Percentiles rank a stretch among this genome's conserved stretches.
Evolutionary conservation across 2,797 vertebrate genomes (phyloP).

Genomic region (Spheniscus humboldti): DNA sequence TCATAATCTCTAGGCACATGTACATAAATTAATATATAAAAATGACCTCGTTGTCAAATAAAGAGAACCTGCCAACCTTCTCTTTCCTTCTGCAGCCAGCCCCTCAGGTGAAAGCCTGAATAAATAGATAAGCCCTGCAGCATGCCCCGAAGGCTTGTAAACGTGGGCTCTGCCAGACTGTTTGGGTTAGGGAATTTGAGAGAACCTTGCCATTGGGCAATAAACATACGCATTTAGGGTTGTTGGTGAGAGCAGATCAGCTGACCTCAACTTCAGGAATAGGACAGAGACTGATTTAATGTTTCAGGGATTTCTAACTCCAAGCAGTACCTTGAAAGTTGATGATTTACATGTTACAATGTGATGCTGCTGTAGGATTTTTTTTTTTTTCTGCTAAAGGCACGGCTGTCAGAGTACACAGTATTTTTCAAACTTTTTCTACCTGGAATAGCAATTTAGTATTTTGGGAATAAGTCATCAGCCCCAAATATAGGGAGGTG

Average conservation of each 20-base stretch:
- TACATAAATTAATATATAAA: conserved; percentile 38
- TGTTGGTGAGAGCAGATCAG: not conserved
- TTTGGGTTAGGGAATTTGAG: not conserved
- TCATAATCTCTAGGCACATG: not conserved
- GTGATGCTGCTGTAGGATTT: not conserved
- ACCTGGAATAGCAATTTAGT: not conserved
- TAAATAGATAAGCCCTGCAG: conserved; percentile 40
- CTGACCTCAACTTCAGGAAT: not conserved
- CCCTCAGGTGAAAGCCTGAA: not conserved
- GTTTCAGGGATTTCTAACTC: not conserved
- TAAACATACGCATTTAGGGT: not conserved
- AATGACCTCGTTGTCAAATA: not conserved
- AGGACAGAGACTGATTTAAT: not conserved
- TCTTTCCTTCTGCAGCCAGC: not conserved
- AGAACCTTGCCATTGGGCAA: not conserved
- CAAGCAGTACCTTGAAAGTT: not conserved
- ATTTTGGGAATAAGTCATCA: not conserved
- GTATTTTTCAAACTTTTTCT: not conserved
- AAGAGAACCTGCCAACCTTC: not conserved
- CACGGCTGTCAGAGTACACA: not conserved
- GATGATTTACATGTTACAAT: not conserved
- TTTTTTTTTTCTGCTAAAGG: not conserved
- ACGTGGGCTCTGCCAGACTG: not conserved
- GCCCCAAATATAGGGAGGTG: not conserved
- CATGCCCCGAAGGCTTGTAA: not conserved